Conservation (phyloP, 2,113 vertebrate genomes). For the Oophaga pumilio region DNA sequence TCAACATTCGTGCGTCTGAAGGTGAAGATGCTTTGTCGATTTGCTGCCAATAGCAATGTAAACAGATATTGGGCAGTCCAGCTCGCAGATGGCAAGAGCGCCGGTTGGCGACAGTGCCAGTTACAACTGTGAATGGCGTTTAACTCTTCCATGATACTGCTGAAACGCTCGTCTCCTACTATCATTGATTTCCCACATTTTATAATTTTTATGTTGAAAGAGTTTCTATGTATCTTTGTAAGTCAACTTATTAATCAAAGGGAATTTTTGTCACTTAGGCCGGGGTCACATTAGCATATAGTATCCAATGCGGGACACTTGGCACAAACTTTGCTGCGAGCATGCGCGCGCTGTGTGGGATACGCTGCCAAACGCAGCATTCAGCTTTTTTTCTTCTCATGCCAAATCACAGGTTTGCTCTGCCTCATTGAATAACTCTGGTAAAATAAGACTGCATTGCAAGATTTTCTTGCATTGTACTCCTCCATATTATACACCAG, state of each 20-base stretch:
- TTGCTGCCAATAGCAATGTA: slow-evolving; percentile 43
- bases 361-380: too few relatives aligned
- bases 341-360: too few relatives aligned
- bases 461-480: too few relatives aligned
- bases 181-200: not conserved
- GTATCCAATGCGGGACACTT: too few relatives aligned
- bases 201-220: not conserved
- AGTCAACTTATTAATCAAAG: not conserved
- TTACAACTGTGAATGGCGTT: not conserved
- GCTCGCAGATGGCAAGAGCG: slow-evolving; percentile 13
- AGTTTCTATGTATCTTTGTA: not conserved
- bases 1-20: slow-evolving; percentile 21
- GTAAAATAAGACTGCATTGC: too few relatives aligned
- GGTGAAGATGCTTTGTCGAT: slow-evolving; percentile 33
- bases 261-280: too few relatives aligned
- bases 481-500: too few relatives aligned
- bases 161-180: not conserved
- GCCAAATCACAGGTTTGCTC: too few relatives aligned
- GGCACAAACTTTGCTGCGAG: too few relatives aligned
- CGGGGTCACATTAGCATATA: too few relatives aligned
- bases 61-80: slow-evolving; percentile 26
- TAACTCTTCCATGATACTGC: slow-evolving; percentile 4
- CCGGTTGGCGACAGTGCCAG: not conserved
- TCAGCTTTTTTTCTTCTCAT: too few relatives aligned
- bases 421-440: too few relatives aligned